Conservation (phyloP, 1,140 invertebrate species). For the Temnothorax curvispinosus region DNA sequence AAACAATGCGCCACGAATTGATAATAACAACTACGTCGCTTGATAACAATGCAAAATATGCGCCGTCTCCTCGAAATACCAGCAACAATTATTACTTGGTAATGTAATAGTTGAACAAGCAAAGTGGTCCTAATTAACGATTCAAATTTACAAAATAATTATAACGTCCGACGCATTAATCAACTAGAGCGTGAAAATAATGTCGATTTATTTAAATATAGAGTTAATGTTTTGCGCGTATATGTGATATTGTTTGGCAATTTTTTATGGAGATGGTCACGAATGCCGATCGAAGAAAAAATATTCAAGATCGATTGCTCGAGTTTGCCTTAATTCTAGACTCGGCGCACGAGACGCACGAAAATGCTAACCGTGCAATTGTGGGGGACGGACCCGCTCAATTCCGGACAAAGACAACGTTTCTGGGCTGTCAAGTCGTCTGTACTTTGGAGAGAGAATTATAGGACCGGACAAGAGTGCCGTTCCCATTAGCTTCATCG, state of each 20-base stretch:
- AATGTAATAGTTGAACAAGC: not conserved
- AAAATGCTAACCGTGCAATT: slow-evolving; percentile 37
- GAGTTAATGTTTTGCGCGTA: not conserved
- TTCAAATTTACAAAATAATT: not conserved
- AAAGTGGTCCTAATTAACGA: not conserved
- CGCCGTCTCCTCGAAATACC: not conserved
- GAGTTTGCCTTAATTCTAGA: slow-evolving; percentile 19
- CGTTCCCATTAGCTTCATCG: slow-evolving; percentile 60
- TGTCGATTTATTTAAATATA: not conserved
- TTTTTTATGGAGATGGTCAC: not conserved
- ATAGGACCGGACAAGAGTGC: slow-evolving; percentile 36
- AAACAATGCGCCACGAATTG: not conserved
- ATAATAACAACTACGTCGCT: not conserved
- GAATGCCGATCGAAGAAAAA: not conserved
- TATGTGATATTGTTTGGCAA: not conserved
- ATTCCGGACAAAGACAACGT: slow-evolving; percentile 18
- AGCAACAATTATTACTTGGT: not conserved
- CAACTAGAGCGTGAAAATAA: not conserved
- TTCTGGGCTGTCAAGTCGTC: slow-evolving; percentile 8
- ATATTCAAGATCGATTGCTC: slow-evolving; percentile 3
- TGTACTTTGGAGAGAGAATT: slow-evolving; percentile 32
- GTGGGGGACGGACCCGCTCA: not conserved
- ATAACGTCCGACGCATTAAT: not conserved
- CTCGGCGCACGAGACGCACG: not conserved
- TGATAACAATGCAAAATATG: not conserved